Conservation (phyloP, 2,113 vertebrate genomes). For the Phylloscopus trochilus region DNA sequence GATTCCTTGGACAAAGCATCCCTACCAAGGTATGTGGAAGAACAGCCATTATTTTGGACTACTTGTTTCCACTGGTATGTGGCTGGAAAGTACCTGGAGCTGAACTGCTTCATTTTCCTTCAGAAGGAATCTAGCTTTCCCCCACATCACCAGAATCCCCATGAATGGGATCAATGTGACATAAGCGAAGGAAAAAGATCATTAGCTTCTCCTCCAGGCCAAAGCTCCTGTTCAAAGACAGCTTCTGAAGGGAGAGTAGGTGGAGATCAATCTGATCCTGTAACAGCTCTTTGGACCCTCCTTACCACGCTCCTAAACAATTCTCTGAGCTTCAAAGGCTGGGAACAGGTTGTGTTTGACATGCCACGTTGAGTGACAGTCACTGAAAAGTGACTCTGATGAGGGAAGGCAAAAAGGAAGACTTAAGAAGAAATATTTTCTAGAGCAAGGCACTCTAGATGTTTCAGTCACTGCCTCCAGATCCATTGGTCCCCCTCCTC, state of each 20-base stretch:
- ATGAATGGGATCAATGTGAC: background rate
- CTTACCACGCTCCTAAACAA: background rate
- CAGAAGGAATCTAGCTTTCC: background rate
- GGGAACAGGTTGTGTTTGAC: background rate
- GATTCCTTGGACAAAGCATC: background rate
- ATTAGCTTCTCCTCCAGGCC: background rate
- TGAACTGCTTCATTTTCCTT: background rate
- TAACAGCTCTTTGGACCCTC: background rate
- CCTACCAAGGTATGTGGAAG: fast-evolving
- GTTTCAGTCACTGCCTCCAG: background rate
- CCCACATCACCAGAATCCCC: background rate
- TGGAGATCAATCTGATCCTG: background rate
- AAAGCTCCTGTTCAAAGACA: background rate
- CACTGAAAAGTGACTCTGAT: background rate
- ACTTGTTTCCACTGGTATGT: background rate
- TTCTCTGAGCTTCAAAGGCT: background rate
- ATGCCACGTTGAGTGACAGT: background rate
- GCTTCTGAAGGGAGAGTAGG: background rate
- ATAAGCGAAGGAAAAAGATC: background rate
- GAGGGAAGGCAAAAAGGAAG: background rate
- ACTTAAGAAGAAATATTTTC: background rate
- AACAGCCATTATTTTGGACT: background rate
- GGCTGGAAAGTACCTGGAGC: background rate
- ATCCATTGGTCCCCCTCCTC: background rate
- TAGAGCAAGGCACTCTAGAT: background rate